Evolutionary conservation across 2,888 invertebrate species (phyloP).

Genomic region (Steinernema hermaphroditum): DNA sequence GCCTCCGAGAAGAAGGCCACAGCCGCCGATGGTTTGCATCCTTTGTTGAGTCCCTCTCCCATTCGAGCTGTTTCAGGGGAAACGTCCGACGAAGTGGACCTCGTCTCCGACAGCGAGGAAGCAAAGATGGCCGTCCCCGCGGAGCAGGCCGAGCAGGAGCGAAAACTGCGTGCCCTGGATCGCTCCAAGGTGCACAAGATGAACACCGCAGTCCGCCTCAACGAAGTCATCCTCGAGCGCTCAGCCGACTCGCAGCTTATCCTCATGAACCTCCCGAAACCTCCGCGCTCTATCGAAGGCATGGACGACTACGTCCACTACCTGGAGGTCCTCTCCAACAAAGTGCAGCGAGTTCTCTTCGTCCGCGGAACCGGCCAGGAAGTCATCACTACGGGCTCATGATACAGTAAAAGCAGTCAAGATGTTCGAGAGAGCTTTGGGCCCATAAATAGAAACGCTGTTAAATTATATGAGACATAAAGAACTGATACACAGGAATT

Average conservation of each 20-base stretch:
- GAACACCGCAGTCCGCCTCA: slow-evolving; percentile 98
- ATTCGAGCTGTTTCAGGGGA: neutral
- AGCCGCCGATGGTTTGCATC: neutral
- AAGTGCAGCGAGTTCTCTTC: neutral
- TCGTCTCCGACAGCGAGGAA: slow-evolving; percentile 10
- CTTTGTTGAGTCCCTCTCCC: too few relatives aligned
- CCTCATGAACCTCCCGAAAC: slow-evolving; percentile 95
- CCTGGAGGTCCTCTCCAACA: slow-evolving; percentile 4
- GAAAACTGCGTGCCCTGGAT: neutral
- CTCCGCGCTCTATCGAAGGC: slow-evolving; percentile 70
- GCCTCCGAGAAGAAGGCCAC: slow-evolving; percentile 55
- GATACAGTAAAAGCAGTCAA: too few relatives aligned
- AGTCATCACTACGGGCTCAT: slow-evolving; percentile 18
- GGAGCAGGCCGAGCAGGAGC: too few relatives aligned
- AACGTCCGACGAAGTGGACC: neutral
- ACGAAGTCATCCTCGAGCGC: slow-evolving; percentile 94
- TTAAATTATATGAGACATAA: too few relatives aligned
- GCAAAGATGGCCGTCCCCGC: neutral
- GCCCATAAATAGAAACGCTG: too few relatives aligned
- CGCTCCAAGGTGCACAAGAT: slow-evolving; percentile 79
- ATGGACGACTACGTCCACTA: slow-evolving; percentile 30
- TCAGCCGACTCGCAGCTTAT: slow-evolving; percentile 96
- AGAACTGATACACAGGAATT: too few relatives aligned
- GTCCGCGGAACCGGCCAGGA: slow-evolving; percentile 12
- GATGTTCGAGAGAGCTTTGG: too few relatives aligned